Evolutionary conservation across 1,140 invertebrate species (phyloP).

Genomic region (Philotrypesis tridentata): DNA sequence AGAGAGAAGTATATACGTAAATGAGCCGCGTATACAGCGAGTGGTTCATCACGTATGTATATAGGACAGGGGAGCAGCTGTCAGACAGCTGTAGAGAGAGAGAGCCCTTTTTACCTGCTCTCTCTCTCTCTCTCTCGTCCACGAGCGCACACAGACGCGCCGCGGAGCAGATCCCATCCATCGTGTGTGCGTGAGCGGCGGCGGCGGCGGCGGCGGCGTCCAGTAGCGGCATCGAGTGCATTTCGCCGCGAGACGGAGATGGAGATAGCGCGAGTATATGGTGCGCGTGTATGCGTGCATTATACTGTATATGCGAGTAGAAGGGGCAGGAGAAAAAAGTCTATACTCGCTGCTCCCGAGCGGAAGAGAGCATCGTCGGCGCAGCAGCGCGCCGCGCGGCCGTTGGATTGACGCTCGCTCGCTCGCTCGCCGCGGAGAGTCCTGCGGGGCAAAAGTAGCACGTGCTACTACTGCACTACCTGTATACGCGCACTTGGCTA

Average conservation of each 20-base stretch:
- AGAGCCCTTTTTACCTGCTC: constrained; percentile 71
- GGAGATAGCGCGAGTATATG: background rate
- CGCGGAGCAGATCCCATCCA: constrained; percentile 41
- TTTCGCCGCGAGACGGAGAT: constrained; percentile 35
- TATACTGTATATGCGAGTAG: background rate
- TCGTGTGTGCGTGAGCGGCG: constrained; percentile 9
- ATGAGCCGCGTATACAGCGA: constrained; percentile 48
- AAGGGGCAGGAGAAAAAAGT: constrained; percentile 26
- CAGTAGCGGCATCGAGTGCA: constrained; percentile 54
- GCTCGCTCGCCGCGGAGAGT: no score
- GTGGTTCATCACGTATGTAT: constrained; percentile 69
- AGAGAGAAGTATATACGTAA: constrained; percentile 32
- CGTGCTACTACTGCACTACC: no score
- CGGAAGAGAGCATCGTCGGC: no score
- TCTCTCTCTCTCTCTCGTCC: no score
- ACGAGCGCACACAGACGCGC: no score
- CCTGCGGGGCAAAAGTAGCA: no score
- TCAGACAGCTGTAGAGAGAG: constrained; percentile 70
- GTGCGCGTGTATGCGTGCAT: no score
- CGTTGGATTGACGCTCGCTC: background rate
- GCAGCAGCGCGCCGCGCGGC: constrained; percentile 40
- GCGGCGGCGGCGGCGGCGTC: constrained; percentile 46
- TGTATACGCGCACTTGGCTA: background rate
- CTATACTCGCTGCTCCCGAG: constrained; percentile 5
- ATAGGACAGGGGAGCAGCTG: constrained; percentile 73